Evolutionary conservation across 2,888 invertebrate genomes (phyloP), one percentile per base, ranked within the genome.

Genomic region (Mesorhabditis sp.): DNA sequence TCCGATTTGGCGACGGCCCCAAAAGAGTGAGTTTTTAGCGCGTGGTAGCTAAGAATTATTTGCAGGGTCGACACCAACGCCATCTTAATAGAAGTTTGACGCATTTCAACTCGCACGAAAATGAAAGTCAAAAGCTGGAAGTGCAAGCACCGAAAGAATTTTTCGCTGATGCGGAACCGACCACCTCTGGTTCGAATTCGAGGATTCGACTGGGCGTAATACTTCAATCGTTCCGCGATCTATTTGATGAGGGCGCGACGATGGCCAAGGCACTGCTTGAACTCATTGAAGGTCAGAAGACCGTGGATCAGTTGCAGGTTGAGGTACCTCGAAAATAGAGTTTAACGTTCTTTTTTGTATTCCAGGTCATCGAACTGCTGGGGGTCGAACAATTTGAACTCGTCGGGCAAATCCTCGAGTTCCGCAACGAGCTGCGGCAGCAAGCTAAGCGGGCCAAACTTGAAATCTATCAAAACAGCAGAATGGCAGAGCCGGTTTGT

Each of bases 361-460:
- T 75, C 70, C 82, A 89, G 86, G 87, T 96, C 41, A 92, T 94
- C 86, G 95, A 96, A 82, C 87, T 95, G 4, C 89, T 94, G 43
- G 95, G 96, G 0, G 93, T 92, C 86, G 93, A 94, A 78, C 86
- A 91, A 80, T 90, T 93, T 86, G 92, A 92, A 83, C 88, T 93
- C 71, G 91, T 92, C 44, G 89, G 90, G 72, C 88, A 89, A 61
- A 86, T 93, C 72, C 86, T 93, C 44, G 88, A 90, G 67, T 90
- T 92, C 79, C 88, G 70, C 28, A 68, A 71, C 45, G 76, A 75
- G 58, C 43, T 75, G 13, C 41, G 58, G 6, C 74, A 76, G 43
- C 65, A 69, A 10, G 77, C 70, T 4, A 7, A 15, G 13, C 3
- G 15, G 45, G 64, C 7, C 41, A 63, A 28, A 44, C 4, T 45